Evolutionary conservation across 2,113 vertebrate genomes (phyloP), one percentile per base, ranked within the genome.

Genomic region (Micromys minutus): DNA sequence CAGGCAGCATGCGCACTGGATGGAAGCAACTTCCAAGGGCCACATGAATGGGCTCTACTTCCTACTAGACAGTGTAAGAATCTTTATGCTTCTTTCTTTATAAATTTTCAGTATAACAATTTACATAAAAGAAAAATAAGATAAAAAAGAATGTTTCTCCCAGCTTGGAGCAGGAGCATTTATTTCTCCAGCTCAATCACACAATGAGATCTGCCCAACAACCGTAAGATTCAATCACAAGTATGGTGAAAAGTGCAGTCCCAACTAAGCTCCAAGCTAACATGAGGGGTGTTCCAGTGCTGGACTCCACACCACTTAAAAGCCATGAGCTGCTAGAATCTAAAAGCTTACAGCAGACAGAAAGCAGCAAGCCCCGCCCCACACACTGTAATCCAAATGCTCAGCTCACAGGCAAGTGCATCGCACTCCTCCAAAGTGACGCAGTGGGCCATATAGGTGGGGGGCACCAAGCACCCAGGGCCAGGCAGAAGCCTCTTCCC

Each of bases 101-200:
- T 75, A 74, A 90, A 83, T 36, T 77, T 87, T 86, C 65, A 94
- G 76, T 16, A 2, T 39, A 63, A 91, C 36, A 85, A 91, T 61
- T 74, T 52, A 67, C n/a, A 92, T 45, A 94, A 88, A 50, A 4
- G 57, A 83, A 96, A 91, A 77, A 50, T 77, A 92, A 83, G 86
- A 47, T 76, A 94, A 94, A 92, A 67, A 36, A 7, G 55, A 15
- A 76, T 75, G 52, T 65, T 15, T 71, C 81, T 63, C 11, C 5
- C 26, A 91, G 24, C 47, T 90, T n/a, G 36, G 24, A 85, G 17
- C 34, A 67, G 77, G 94, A 87, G 50, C 31, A 65, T 59, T 92
- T 94, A 65, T 59, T 92, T 94, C 22, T 15, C 79, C 8, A 86
- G 50, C 26, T 89, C 77, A 89, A 67, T 52, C 89, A 93, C 63